Base-by-base conservation (phyloP, 2,888 invertebrate genomes). In the Chironomus tentans region DNA sequence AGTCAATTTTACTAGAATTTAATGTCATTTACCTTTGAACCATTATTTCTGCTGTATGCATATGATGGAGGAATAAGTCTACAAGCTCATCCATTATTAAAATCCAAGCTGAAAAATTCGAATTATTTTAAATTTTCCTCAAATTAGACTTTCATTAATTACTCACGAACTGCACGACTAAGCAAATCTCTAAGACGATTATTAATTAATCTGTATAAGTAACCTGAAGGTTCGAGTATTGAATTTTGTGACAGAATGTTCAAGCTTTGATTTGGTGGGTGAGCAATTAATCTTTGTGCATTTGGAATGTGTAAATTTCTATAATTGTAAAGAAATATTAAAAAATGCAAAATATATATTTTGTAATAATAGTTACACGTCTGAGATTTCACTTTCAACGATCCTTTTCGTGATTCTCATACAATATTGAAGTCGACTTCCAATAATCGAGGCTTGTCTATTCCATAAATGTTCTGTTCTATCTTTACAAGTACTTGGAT, bases 31-130 rank as follows among this genome's bases (percentile, higher is more conserved):
- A 56, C 15, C n/a, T 56, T 56, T 15, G n/a, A 15, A 65, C 21
- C 65, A 65, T 65, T 0, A 10, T 21, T 21, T 12, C 13, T n/a
- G 71, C 71, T 5, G 4, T 21, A 1, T 50, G 24, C 7, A 48
- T 71, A 7, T 71, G 71, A 15, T 61, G 56, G 7, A 24, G 7
- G 24, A 56, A 22, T n/a, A 71, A 28, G 6, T 56, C 71, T 22
- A n/a, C 2, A 15, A 71, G 56, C 5, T 71, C 71, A 15, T 71
- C 71, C 71, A 71, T 71, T 56, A 56, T 71, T 15, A 10, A 13
- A n/a, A 71, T 28, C 71, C 71, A 71, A 6, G 71, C 71, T 71
- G n/a, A 13, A 69, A 47, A 47, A 71, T 70, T 4, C 0, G 10
- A n/a, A n/a, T 38, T 2, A 38, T 38, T 38, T 56, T 2, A 1